Evolutionary conservation across 2,797 vertebrate genomes (phyloP).

Genomic region (Intellagama lesueurii): DNA sequence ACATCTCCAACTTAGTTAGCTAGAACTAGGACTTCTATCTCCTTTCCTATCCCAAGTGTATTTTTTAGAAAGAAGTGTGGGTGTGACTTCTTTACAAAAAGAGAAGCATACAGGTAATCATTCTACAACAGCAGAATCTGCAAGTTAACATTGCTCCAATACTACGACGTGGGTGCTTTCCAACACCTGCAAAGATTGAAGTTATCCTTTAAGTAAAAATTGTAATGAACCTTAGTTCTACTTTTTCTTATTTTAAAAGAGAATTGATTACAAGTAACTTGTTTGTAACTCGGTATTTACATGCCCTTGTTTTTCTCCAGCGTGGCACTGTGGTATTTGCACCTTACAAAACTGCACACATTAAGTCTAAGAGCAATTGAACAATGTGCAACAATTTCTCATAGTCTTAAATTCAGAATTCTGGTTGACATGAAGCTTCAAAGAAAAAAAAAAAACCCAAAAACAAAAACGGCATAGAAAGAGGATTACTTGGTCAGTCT

Average conservation of each 20-base stretch:
- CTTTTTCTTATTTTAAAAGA: background rate
- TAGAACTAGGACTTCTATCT: no score
- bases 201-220: no score
- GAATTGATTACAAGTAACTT: background rate
- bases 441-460: slow-evolving; percentile 41
- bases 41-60: no score
- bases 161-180: no score
- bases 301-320: slow-evolving; percentile 8
- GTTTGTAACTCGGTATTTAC: background rate
- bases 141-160: no score
- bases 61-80: no score
- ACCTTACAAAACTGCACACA: slow-evolving; percentile 58
- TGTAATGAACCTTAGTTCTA: no score
- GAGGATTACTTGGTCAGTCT: slow-evolving; percentile 33
- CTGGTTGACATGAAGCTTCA: slow-evolving; percentile 44
- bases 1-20: no score
- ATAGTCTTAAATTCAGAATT: slow-evolving; percentile 42
- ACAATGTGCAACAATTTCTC: slow-evolving; percentile 48
- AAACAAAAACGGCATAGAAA: slow-evolving; percentile 30
- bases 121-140: no score
- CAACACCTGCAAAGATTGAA: no score
- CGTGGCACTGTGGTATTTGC: slow-evolving; percentile 42
- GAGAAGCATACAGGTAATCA: no score
- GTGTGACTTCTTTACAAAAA: no score
- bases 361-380: slow-evolving; percentile 56